These are phyloP conservation scores for Hesperia comma DNA, from an alignment of 2,888 invertebrate genomes.

Conservation along the genomic window DNA sequence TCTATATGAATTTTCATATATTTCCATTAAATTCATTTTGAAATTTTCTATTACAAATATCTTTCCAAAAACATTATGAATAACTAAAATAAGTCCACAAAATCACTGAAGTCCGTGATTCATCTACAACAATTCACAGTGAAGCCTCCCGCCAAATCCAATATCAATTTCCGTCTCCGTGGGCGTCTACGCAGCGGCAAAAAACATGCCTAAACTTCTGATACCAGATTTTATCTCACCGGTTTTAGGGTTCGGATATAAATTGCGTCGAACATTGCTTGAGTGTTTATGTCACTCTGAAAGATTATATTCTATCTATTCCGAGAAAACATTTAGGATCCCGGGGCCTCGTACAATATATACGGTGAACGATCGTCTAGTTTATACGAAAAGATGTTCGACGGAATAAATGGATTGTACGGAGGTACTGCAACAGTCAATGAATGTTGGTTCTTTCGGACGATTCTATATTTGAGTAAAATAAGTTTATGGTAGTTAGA, in stretches of 20 bases:
- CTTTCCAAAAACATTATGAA: background rate
- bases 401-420: constrained; percentile 13
- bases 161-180: constrained; percentile 36
- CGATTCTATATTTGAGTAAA: background rate
- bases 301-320: constrained; percentile 35
- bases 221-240: constrained; percentile 36
- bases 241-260: constrained; percentile 35
- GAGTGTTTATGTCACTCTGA: constrained; percentile 35
- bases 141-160: constrained; percentile 23
- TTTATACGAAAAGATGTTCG: constrained; percentile 25
- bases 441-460: background rate
- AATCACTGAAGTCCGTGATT: constrained; percentile 6
- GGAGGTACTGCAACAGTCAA: background rate
- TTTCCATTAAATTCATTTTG: no score
- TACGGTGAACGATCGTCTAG: constrained; percentile 11
- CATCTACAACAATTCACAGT: constrained; percentile 19
- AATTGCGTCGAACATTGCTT: constrained; percentile 33
- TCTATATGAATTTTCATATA: no score
- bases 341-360: constrained; percentile 16
- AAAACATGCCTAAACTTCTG: constrained; percentile 30
- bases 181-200: constrained; percentile 21
- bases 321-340: constrained; percentile 12
- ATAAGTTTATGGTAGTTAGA: no score
- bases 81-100: background rate
- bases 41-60: background rate